Evolutionary conservation across 2,888 invertebrate genomes (phyloP).

Genomic region (Andrena marginata): DNA sequence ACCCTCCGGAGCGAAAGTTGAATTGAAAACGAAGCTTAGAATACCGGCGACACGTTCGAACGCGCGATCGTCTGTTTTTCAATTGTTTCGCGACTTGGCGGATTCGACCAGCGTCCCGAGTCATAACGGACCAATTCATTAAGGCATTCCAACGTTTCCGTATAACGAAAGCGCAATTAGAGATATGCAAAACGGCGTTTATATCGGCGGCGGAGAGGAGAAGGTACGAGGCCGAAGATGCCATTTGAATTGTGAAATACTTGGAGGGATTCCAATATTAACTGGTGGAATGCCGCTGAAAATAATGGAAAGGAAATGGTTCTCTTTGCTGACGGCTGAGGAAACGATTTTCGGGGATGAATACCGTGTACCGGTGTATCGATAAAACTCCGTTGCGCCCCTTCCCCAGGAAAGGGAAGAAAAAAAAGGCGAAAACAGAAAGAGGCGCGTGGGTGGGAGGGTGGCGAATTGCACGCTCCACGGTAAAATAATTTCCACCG

Average conservation of each 20-base stretch:
- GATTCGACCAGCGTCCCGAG: background rate
- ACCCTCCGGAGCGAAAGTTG: background rate
- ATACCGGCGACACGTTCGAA: constrained; percentile 15
- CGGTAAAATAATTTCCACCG: constrained; percentile 57
- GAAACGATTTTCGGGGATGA: constrained; percentile 45
- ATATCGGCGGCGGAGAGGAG: constrained; percentile 70
- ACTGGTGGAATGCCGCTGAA: constrained; percentile 67
- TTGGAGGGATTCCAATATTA: constrained; percentile 80
- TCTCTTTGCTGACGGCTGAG: constrained; percentile 37
- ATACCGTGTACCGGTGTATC: constrained; percentile 35
- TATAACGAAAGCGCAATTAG: constrained; percentile 80
- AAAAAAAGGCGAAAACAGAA: constrained; percentile 7
- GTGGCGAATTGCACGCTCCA: constrained; percentile 1
- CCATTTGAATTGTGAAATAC: constrained; percentile 79
- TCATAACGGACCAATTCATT: constrained; percentile 78
- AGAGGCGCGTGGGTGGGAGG: background rate
- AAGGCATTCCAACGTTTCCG: constrained; percentile 75
- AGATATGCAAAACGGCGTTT: constrained; percentile 80
- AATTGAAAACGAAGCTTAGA: constrained; percentile 39
- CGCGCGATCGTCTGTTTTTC: constrained; percentile 38
- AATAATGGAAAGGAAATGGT: constrained; percentile 73
- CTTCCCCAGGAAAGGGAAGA: background rate
- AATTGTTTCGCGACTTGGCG: constrained; percentile 21
- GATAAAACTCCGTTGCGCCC: constrained; percentile 46
- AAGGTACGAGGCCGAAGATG: constrained; percentile 66